phyloP scores from a whole-genome alignment of 92 coral and sea anemone species.

The Palythoa grandiflora region DNA sequence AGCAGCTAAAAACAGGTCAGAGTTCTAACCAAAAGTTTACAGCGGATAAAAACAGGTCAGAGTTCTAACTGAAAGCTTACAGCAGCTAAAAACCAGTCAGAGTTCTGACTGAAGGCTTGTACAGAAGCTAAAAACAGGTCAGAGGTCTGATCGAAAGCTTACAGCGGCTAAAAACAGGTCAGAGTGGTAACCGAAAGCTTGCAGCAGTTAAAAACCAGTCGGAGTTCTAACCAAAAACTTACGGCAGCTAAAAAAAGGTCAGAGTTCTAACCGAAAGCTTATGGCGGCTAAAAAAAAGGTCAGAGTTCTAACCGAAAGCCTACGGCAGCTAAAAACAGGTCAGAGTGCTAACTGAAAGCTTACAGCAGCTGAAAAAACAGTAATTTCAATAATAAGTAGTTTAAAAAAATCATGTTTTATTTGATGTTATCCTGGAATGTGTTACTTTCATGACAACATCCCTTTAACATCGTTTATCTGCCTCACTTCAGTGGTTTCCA shows the following conservation, averaged over 20 bases:
- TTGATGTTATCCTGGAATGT: too few species aligned
- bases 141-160: too few species aligned
- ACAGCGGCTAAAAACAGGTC: too few species aligned
- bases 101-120: too few species aligned
- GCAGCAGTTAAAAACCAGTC: too few species aligned
- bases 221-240: neutral
- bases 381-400: too few species aligned
- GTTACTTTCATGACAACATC: neutral
- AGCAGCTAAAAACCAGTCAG: neutral
- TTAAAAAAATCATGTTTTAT: too few species aligned
- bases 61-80: neutral
- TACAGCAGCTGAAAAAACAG: too few species aligned
- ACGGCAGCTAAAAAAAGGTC: neutral
- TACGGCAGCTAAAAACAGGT: neutral
- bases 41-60: too few species aligned
- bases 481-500: constrained; percentile 62
- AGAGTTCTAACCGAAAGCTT: neutral
- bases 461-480: neutral
- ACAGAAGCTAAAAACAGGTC: neutral
- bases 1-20: neutral
- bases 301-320: too few species aligned
- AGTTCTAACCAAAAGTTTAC: too few species aligned
- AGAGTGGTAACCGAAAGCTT: neutral
- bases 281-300: neutral
- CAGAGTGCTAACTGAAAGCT: too few species aligned